These are phyloP conservation scores for Zhuqinia jingwanae DNA, from an alignment of 2,888 invertebrate species.

Conservation along the genomic window DNA sequence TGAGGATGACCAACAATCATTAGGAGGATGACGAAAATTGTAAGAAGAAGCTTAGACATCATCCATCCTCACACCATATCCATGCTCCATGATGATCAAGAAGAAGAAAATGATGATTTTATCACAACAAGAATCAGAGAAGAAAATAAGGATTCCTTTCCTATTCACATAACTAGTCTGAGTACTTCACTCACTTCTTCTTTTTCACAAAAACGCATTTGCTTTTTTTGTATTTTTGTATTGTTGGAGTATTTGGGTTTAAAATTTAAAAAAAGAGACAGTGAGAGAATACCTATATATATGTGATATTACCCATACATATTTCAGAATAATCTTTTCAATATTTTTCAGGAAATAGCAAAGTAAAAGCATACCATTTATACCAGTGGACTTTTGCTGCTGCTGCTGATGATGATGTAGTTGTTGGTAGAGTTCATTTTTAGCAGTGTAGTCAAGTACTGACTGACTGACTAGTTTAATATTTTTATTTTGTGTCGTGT, in stretches of 20 bases:
- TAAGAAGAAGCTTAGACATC: background rate
- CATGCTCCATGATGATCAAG: conserved; percentile 25
- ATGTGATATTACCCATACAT: too few relatives aligned
- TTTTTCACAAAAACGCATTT: too few relatives aligned
- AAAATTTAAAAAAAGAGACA: too few relatives aligned
- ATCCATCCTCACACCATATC: conserved; percentile 17
- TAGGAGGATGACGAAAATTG: conserved; percentile 16
- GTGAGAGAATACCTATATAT: too few relatives aligned
- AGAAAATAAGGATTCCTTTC: too few relatives aligned
- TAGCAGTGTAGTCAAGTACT: background rate
- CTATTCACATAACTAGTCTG: too few relatives aligned
- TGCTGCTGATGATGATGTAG: conserved; percentile 8
- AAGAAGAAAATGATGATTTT: background rate
- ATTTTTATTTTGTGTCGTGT: conserved; percentile 15
- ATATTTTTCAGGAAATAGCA: conserved; percentile 30
- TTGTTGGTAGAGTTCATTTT: conserved; percentile 4
- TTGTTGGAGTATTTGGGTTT: too few relatives aligned
- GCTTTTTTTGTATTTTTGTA: too few relatives aligned
- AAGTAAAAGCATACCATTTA: conserved; percentile 4
- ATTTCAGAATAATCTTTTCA: too few relatives aligned
- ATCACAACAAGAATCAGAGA: background rate
- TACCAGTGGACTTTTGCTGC: too few relatives aligned
- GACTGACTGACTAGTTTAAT: too few relatives aligned
- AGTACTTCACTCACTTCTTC: too few relatives aligned
- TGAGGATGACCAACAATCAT: conserved; percentile 46